A percentile compares a stretch with the other conserved stretches of the same genome.
These are phyloP conservation scores for Carabus problematicus DNA, from an alignment of 2,888 invertebrate genomes.

Conservation along the genomic window DNA sequence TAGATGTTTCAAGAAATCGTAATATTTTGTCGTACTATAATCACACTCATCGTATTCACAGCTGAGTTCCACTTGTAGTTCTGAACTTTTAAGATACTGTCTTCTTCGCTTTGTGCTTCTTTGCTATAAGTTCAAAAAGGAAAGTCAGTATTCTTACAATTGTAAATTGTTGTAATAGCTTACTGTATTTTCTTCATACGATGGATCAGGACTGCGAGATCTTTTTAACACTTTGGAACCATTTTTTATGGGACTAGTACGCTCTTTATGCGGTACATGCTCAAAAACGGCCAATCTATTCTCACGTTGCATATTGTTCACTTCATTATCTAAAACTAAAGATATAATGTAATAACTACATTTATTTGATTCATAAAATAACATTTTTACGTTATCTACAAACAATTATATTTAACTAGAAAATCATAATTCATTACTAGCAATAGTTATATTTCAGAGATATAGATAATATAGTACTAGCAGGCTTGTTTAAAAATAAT, in stretches of 20 bases:
- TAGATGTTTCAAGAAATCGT: slow-evolving; percentile 66
- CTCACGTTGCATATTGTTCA: slow-evolving; percentile 44
- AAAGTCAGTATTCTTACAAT: neutral
- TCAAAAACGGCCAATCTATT: slow-evolving; percentile 55
- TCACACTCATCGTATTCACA: slow-evolving; percentile 70
- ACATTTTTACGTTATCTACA: too few species aligned
- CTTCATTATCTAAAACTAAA: too few species aligned
- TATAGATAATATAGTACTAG: too few species aligned
- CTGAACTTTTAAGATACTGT: slow-evolving; percentile 48
- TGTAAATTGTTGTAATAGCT: neutral
- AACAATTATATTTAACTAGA: too few species aligned
- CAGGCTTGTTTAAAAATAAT: too few species aligned
- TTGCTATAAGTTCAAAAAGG: slow-evolving; percentile 9
- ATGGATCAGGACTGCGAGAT: slow-evolving; percentile 40
- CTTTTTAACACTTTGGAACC: slow-evolving; percentile 33
- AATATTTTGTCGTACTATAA: slow-evolving; percentile 57
- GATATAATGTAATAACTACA: too few species aligned
- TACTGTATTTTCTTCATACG: slow-evolving; percentile 32
- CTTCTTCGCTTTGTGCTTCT: slow-evolving; percentile 43
- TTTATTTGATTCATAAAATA: too few species aligned
- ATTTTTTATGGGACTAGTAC: slow-evolving; percentile 19
- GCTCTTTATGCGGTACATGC: slow-evolving; percentile 51
- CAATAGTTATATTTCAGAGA: too few species aligned
- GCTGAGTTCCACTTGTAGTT: slow-evolving; percentile 57
- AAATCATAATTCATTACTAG: too few species aligned